These are phyloP conservation scores for Atta colombica DNA, from an alignment of 1,140 invertebrate genomes.

Conservation along the genomic window DNA sequence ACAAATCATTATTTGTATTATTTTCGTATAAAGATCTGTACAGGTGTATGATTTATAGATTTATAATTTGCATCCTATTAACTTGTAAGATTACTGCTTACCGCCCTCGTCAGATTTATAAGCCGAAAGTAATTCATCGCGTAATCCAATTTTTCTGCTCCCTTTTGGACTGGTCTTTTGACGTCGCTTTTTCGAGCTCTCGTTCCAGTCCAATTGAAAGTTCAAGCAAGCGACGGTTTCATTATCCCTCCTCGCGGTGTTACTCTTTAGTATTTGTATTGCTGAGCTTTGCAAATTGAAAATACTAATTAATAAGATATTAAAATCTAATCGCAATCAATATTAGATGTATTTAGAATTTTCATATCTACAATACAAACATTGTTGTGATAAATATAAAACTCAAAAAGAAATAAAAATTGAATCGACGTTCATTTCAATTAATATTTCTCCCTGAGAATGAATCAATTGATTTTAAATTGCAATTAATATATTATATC, in stretches of 20 bases:
- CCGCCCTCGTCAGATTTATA: slow-evolving; percentile 1
- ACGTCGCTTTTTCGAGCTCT: slow-evolving; percentile 35
- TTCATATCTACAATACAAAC: not conserved
- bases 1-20: not conserved
- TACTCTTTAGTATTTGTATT: slow-evolving; percentile 52
- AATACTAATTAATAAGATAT: slow-evolving; percentile 23
- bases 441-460: too few species aligned
- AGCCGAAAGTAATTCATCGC: slow-evolving; percentile 28
- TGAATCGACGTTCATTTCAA: too few species aligned
- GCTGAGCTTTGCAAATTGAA: slow-evolving; percentile 68
- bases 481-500: not conserved
- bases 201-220: slow-evolving; percentile 56
- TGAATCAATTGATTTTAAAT: not conserved
- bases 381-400: not conserved
- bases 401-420: too few species aligned
- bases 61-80: not conserved
- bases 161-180: slow-evolving; percentile 14
- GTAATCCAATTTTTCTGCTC: slow-evolving; percentile 28
- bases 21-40: not conserved
- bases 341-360: not conserved
- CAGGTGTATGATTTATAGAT: not conserved
- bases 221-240: not conserved
- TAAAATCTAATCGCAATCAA: slow-evolving; percentile 22
- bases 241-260: slow-evolving; percentile 24
- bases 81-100: not conserved